A percentile compares a stretch with the other conserved stretches of the same genome.
phyloP scores from a whole-genome alignment of 2,888 invertebrate genomes.

The Sphaerophoria taeniata region DNA sequence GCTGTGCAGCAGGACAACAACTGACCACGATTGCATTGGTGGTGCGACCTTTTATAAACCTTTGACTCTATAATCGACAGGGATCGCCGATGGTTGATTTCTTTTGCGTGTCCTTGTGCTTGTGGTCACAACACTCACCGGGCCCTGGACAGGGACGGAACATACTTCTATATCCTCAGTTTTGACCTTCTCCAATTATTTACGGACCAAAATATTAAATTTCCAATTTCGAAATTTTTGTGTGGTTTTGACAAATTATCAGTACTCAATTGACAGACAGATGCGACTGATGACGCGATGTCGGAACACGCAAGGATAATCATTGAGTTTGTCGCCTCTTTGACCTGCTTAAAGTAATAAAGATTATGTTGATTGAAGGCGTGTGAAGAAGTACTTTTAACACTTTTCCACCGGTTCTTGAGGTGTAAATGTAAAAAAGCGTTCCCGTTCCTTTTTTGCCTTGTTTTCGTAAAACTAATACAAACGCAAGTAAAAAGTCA shows the following conservation, averaged over 20 bases:
- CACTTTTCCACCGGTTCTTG: too few relatives aligned
- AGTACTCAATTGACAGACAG: conserved; percentile 29
- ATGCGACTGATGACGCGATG: conserved; percentile 19
- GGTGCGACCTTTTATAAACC: conserved; percentile 35
- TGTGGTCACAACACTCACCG: conserved; percentile 46
- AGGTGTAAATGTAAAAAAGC: too few relatives aligned
- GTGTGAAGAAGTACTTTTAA: background rate
- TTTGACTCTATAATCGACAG: conserved; percentile 41
- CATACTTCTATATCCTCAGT: conserved; percentile 6
- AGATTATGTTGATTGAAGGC: background rate
- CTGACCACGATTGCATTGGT: background rate
- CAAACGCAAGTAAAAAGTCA: background rate
- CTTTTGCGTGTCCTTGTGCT: conserved; percentile 63
- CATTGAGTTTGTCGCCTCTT: conserved; percentile 67
- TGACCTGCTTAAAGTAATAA: conserved; percentile 4
- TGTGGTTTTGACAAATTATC: conserved; percentile 73
- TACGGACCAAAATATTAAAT: conserved; percentile 31
- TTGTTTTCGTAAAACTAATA: too few relatives aligned
- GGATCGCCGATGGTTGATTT: conserved; percentile 32
- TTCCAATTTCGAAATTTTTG: conserved; percentile 24
- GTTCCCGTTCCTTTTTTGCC: too few relatives aligned
- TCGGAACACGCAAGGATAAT: conserved; percentile 47
- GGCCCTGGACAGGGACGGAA: too few relatives aligned
- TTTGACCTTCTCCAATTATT: conserved; percentile 46
- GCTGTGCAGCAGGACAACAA: conserved; percentile 16